These are phyloP conservation scores for Fregata magnificens DNA, from an alignment of 2,113 vertebrate genomes.

Conservation along the genomic window DNA sequence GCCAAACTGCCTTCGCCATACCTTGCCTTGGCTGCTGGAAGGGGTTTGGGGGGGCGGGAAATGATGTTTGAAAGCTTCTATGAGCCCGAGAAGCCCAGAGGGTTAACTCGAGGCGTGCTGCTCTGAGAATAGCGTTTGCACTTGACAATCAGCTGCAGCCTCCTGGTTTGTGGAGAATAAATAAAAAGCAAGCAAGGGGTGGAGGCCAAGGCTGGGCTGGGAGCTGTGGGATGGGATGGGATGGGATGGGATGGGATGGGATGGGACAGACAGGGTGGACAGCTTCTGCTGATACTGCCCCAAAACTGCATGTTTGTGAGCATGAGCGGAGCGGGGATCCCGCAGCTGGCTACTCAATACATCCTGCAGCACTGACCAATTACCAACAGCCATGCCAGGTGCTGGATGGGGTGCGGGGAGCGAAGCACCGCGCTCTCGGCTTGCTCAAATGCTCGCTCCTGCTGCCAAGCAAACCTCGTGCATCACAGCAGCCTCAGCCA, in stretches of 20 bases:
- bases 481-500: rapidly evolving
- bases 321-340: background rate
- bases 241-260: background rate
- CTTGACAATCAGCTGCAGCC: background rate
- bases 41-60: background rate
- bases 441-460: background rate
- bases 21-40: background rate
- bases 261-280: background rate
- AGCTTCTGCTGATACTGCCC: background rate
- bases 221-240: background rate
- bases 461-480: background rate
- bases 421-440: rapidly evolving
- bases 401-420: background rate
- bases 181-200: background rate
- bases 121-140: background rate
- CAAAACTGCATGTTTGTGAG: background rate
- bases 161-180: background rate
- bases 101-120: background rate
- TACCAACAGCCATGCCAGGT: background rate
- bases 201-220: background rate
- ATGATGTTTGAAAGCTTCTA: background rate
- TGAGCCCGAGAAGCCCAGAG: background rate
- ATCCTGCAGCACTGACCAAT: background rate
- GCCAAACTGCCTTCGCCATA: background rate
- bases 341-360: background rate